phyloP scores from a whole-genome alignment of 2,888 invertebrate genomes.

The Agrochola lota region DNA sequence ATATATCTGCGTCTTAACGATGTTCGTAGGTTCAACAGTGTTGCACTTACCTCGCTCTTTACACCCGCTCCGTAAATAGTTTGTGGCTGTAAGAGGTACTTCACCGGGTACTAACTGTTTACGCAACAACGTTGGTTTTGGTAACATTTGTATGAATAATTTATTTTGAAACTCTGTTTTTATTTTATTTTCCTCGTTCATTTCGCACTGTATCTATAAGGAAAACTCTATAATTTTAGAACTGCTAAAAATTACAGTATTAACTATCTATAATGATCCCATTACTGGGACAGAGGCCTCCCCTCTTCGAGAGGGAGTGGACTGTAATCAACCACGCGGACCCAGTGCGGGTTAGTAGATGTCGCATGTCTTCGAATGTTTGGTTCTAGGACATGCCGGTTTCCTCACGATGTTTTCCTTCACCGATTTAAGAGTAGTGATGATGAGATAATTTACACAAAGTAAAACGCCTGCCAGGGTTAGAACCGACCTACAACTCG shows the following conservation, averaged over 20 bases:
- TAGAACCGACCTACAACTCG: too few species aligned
- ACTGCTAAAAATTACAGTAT: not conserved
- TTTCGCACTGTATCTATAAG: not conserved
- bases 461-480: too few species aligned
- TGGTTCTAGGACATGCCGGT: too few species aligned
- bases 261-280: too few species aligned
- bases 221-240: conserved; percentile 5
- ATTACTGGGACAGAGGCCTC: too few species aligned
- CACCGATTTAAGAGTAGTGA: too few species aligned
- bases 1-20: not conserved
- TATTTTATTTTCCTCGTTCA: conserved; percentile 6
- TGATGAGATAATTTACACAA: too few species aligned
- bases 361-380: too few species aligned
- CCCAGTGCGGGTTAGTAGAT: too few species aligned
- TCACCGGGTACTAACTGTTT: conserved; percentile 5
- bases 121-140: not conserved
- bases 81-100: conserved; percentile 2
- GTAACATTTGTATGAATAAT: conserved; percentile 2
- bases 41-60: conserved; percentile 4
- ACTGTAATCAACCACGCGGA: too few species aligned
- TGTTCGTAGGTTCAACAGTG: conserved; percentile 1
- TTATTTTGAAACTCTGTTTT: not conserved
- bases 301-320: too few species aligned
- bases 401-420: too few species aligned
- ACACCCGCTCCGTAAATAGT: not conserved